Evolutionary conservation across 1,140 invertebrate genomes (phyloP), one percentile per base, ranked within the genome.

Genomic region (Drosophila athabasca): DNA sequence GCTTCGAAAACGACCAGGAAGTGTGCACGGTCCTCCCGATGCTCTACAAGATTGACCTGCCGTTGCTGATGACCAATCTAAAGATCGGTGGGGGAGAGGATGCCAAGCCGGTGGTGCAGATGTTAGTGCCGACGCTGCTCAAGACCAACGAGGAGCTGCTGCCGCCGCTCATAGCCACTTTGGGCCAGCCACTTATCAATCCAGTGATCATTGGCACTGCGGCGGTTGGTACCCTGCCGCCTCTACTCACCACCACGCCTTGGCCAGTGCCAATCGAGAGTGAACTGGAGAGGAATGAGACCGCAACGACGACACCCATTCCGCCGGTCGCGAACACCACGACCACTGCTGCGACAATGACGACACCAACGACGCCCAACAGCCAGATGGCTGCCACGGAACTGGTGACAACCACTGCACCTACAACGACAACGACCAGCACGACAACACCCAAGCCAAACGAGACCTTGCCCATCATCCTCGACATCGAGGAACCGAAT

Each of bases 1-100:
- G 94, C 52, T 92, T 92, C n/a, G 93, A 94, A 5, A 87, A 78
- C 52, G 92, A 93, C 54, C 92, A 93, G 64, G 92, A 94, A 43
- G 90, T 89, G 9, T 92, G 92, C 52, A 93, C 91, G 0, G 90
- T 85, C 48, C 92, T 90, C 43, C 92, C 91, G 35, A 87, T 93
- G 48, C 76, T 93, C 8, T 91, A 93, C 44, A 80, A 83, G 29
- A 65, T 84, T 17, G 84, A 88, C 15, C 45, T 92, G 11, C 79
- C 89, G 1, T 26, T 80, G 22, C 26, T 84, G 55, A 52, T 87
- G 53, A 57, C 69, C 31, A 76, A 79, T n/a, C 51, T 88, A 3
- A 83, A 76, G 49, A 51, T 74, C 1, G 48, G 60, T 46, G 69
- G 67, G 8, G 53, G 82, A 0, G 90, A 90, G 46, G 79, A 62